These are phyloP conservation scores for Bos indicus DNA, from an alignment of 2,113 vertebrate genomes.

Conservation along the genomic window DNA sequence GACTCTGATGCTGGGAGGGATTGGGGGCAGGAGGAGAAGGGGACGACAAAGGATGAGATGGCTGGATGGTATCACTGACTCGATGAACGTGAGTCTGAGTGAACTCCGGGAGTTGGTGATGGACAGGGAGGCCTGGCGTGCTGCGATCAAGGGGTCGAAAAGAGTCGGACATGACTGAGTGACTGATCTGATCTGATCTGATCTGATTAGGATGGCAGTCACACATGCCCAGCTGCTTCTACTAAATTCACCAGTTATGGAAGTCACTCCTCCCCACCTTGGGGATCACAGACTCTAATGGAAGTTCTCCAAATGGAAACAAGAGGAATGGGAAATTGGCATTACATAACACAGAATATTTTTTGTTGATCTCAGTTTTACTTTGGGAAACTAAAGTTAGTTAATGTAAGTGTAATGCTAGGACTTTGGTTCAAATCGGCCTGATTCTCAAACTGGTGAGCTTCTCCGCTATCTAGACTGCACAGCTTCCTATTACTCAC, in stretches of 20 bases:
- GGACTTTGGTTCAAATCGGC: not conserved
- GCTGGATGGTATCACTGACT: too few relatives aligned
- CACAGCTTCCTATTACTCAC: not conserved
- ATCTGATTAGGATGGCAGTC: not conserved
- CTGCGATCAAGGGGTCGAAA: too few relatives aligned
- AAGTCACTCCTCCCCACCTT: not conserved
- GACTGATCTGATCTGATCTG: too few relatives aligned
- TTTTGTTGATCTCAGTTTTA: not conserved
- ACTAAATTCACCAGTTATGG: not conserved
- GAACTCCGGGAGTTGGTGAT: too few relatives aligned
- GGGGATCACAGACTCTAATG: not conserved
- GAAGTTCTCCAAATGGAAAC: not conserved
- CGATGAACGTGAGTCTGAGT: too few relatives aligned
- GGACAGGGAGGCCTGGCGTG: too few relatives aligned
- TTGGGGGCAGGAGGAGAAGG: too few relatives aligned
- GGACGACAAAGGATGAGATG: too few relatives aligned
- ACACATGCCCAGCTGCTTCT: not conserved
- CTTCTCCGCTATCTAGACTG: not conserved
- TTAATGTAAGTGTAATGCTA: not conserved
- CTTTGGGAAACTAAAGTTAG: not conserved
- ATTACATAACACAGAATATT: not conserved
- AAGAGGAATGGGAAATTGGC: not conserved
- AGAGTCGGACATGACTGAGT: too few relatives aligned
- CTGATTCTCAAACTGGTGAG: not conserved
- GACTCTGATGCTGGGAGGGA: too few relatives aligned